phyloP scores from a whole-genome alignment of 2,888 invertebrate genomes.

The Crocallis elinguaria region DNA sequence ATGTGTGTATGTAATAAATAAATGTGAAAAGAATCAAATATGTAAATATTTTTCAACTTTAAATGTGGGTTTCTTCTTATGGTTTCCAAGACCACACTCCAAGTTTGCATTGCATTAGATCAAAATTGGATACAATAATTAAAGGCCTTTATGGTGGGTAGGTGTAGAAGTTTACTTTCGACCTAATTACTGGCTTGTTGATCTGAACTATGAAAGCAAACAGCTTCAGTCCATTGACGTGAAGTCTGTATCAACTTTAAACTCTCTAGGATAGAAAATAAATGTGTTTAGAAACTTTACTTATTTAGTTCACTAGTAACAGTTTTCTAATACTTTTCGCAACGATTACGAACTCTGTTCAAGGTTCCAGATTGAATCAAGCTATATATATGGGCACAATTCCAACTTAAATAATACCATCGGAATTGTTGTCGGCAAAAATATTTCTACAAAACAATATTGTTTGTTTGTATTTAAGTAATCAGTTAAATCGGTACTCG shows the following conservation, averaged over 20 bases:
- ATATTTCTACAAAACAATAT: background rate
- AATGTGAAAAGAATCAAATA: too few species aligned
- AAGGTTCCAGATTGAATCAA: background rate
- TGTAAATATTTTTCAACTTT: too few species aligned
- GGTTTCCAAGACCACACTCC: background rate
- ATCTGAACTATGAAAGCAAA: constrained; percentile 33
- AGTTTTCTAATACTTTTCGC: background rate
- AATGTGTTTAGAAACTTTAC: too few species aligned
- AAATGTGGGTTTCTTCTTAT: too few species aligned
- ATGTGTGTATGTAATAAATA: too few species aligned
- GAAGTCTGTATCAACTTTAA: background rate
- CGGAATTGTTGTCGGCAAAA: background rate
- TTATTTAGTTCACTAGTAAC: background rate
- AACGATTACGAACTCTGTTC: background rate
- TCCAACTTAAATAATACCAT: background rate
- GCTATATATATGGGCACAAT: background rate
- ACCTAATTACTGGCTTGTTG: constrained; percentile 26
- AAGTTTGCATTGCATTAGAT: background rate
- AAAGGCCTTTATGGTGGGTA: background rate
- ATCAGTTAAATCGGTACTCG: too few species aligned
- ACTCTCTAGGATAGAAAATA: too few species aligned
- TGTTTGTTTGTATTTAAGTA: too few species aligned
- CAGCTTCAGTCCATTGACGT: background rate
- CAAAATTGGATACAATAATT: background rate
- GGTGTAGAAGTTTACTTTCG: background rate